Base-by-base conservation (phyloP, 2,797 vertebrate genomes). In the Mormyrops boulengeri region DNA sequence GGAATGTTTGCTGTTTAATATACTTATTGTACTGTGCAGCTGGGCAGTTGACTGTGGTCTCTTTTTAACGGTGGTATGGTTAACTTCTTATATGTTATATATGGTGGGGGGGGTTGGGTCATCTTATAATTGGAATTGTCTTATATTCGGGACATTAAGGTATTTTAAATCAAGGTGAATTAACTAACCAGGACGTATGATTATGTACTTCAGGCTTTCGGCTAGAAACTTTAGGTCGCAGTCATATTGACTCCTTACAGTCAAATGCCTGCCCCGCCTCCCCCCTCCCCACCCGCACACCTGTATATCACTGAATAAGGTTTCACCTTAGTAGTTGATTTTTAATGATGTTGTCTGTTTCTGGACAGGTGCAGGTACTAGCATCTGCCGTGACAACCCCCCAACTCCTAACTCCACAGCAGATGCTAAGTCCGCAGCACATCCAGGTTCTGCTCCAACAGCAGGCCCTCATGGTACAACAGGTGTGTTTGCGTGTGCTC, bases 381-480 rank as follows among this genome's bases (percentile, higher is more conserved):
- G 96, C 96, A 92, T 98, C 97, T 95, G 96, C 98, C 92, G 97
- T 99, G 97, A 98, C 99, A 96, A 98, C 98, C 95, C 98, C 98
- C 95, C 98, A 98, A 96, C 97, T 98, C 93, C 97, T 99, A 96
- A 98, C 97, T 93, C 97, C 97, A 90, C 98, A 99, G 94, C 98
- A 99, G 94, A 97, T 97, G 94, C 97, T 99, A 94, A 99, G 95
- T 92, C 98, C 98, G 88, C 98, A 99, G 95, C 98, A 99, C 94
- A 96, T 99, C 94, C 98, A 99, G 93, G 97, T 97, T 87, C 96
- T 99, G 93, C 97, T 99, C 93, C 98, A 99, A 92, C 98, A 99
- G 94, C 98, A 99, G 96, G 97, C 98, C 95, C 97, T 99, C 96
- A 98, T 99, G 98, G 97, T 99, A 95, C 98, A 99, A 94, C 98